Evolutionary conservation across 2,888 invertebrate species (phyloP), one percentile per base, ranked within the genome.

Genomic region (Amiota minor): DNA sequence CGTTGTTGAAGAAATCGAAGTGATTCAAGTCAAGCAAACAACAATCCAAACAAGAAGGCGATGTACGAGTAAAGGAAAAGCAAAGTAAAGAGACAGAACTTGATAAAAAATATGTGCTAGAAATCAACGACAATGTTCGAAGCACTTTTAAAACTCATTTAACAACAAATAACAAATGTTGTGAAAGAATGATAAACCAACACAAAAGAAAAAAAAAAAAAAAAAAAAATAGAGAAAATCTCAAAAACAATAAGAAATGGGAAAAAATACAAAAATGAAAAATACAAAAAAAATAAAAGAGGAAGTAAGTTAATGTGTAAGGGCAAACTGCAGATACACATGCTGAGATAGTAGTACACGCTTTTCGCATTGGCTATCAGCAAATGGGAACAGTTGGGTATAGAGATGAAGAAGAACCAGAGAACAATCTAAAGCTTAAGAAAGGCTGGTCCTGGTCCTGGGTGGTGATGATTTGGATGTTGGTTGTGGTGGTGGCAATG

Each of bases 71-170:
- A 72, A 14, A 56, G 49, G 56, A 72, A 45, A 71, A 53, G 20
- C 18, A 55, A 64, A 68, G 64, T 71, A 49, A 64, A 14, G 47
- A 47, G 9, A 45, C n/a, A 70, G 50, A 70, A 55, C 50, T 16
- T 50, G 68, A 20, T n/a, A 46, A 16, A 46, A 65, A 65, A 14
- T 35, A 6, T 35, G 50, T 23, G 55, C 12, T 16, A 46, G 70
- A 20, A 81, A 80, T 78, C 80, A 85, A 76, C 79, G 80, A 80
- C 83, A 76, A 77, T 80, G 78, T 78, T 76, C 56, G 64, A 77
- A 82, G 79, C 85, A 78, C 83, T 86, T 86, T 83, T 81, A 79
- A 85, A 85, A 85, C 82, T 80, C 84, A 83, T 83, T 83, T 85
- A 80, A 81, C 81, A 72, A 78, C 78, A 84, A 76, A 67, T 72